These are phyloP conservation scores for Octodon degus DNA, from an alignment of 2,113 vertebrate species.

Conservation along the genomic window DNA sequence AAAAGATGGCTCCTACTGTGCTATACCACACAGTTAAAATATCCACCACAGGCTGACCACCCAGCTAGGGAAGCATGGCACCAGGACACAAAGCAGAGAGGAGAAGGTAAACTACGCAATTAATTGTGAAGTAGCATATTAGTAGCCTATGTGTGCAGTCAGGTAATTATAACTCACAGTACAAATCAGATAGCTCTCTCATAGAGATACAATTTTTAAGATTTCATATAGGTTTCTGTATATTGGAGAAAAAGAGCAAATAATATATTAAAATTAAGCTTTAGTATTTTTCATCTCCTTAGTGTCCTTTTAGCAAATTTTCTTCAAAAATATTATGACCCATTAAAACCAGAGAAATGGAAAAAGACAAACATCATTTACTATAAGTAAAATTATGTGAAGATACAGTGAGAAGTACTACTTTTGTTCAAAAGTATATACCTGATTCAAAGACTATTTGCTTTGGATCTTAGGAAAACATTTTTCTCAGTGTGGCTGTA, in stretches of 20 bases:
- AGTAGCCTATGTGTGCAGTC: neutral
- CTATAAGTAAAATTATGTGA: conserved; percentile 10
- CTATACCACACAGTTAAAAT: neutral
- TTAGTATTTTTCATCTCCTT: neutral
- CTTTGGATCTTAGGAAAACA: neutral
- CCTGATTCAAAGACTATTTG: neutral
- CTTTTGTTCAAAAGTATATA: neutral
- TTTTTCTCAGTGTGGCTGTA: neutral
- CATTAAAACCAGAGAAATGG: conserved; percentile 24
- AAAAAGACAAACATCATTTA: neutral
- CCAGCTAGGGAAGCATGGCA: neutral
- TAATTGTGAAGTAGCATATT: neutral
- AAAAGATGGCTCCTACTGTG: neutral
- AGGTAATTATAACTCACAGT: neutral
- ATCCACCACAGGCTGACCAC: neutral
- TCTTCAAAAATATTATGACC: neutral
- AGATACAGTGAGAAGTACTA: neutral
- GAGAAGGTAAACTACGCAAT: neutral
- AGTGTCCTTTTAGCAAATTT: neutral
- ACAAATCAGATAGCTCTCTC: neutral
- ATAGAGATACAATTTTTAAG: neutral
- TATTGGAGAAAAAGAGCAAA: neutral
- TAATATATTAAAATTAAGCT: neutral
- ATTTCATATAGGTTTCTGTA: neutral
- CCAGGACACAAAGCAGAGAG: neutral